Evolutionary conservation across 2,113 vertebrate species (phyloP).

Genomic region (Grantiella picta): DNA sequence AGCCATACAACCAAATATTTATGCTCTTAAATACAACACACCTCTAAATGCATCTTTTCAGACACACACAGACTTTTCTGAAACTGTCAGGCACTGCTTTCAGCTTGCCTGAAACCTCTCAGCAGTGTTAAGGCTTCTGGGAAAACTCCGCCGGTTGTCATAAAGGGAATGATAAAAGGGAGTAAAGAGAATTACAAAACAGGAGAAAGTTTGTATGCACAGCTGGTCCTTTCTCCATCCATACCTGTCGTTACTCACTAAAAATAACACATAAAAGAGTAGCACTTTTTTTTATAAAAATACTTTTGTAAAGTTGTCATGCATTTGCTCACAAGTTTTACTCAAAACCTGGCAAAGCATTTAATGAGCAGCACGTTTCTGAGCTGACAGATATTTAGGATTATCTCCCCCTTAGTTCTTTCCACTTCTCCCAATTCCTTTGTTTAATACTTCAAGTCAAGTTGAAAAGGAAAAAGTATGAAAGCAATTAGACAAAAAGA

Average conservation of each 20-base stretch:
- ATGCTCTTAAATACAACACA: neutral
- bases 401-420: neutral
- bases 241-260: neutral
- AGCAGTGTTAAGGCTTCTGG: neutral
- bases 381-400: neutral
- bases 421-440: neutral
- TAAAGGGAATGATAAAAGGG: neutral
- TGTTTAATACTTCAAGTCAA: slow-evolving; percentile 4
- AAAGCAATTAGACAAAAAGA: neutral
- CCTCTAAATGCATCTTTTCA: neutral
- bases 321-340: neutral
- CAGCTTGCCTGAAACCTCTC: neutral
- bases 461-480: neutral
- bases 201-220: neutral
- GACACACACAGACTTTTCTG: neutral
- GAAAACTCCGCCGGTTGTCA: neutral
- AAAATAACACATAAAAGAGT: neutral
- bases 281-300: neutral
- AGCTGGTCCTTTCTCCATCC: neutral
- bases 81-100: neutral
- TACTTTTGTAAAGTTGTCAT: neutral
- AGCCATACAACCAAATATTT: neutral
- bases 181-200: neutral
- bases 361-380: neutral
- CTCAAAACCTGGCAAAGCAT: neutral